Evolutionary conservation across 2,113 vertebrate genomes (phyloP).

Genomic region (Turnix velox): DNA sequence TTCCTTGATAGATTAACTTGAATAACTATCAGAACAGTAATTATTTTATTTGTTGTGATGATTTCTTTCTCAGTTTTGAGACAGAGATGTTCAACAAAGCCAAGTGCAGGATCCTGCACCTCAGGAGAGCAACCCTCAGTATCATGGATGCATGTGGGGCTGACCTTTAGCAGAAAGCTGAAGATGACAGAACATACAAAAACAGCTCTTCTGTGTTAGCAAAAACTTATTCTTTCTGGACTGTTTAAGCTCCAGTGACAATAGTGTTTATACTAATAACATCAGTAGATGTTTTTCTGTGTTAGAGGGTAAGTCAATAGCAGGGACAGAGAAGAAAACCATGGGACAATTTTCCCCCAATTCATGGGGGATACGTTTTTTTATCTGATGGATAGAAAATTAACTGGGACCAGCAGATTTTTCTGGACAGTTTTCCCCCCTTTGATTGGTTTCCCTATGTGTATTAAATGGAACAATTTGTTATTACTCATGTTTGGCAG

Average conservation of each 20-base stretch:
- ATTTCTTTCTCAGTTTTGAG: neutral
- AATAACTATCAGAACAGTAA: neutral
- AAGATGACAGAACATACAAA: neutral
- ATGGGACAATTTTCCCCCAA: neutral
- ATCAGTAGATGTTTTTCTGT: neutral
- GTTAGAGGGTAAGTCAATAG: neutral
- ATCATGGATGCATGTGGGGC: neutral
- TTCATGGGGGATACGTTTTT: neutral
- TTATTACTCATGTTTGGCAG: neutral
- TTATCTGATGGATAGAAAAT: neutral
- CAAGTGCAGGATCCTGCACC: neutral
- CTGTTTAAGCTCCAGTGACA: neutral
- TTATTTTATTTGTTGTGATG: neutral
- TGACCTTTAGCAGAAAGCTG: neutral
- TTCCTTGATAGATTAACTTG: neutral
- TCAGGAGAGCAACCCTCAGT: accelerated
- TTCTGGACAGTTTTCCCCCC: neutral
- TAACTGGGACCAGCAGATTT: neutral
- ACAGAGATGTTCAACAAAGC: neutral
- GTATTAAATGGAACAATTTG: neutral
- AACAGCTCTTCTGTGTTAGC: neutral
- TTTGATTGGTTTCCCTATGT: neutral
- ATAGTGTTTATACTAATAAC: neutral
- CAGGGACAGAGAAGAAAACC: neutral
- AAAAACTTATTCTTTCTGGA: neutral